Evolutionary conservation across 2,888 invertebrate species (phyloP).

Genomic region (Hylaea fasciaria): DNA sequence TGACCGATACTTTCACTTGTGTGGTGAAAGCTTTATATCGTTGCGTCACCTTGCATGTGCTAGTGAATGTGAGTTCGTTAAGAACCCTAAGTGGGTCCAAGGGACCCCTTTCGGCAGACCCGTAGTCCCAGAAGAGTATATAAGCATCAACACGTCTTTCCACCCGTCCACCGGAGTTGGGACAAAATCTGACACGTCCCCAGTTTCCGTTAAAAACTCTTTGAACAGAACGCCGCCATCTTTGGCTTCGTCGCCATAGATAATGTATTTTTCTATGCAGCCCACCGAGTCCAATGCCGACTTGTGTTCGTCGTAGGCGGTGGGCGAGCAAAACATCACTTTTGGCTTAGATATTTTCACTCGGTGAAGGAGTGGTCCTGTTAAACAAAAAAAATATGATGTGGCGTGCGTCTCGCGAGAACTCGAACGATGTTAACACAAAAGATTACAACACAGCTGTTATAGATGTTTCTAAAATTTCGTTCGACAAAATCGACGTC

Average conservation of each 20-base stretch:
- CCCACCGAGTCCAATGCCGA: conserved; percentile 22
- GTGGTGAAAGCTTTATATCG: too few relatives aligned
- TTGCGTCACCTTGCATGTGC: conserved; percentile 23
- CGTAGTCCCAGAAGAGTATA: conserved; percentile 55
- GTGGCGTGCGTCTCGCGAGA: too few relatives aligned
- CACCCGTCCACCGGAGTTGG: conserved; percentile 46
- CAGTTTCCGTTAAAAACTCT: conserved; percentile 41
- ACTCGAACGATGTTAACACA: neutral
- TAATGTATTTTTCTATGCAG: conserved; percentile 38
- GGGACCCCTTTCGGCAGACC: conserved; percentile 54
- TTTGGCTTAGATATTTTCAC: conserved; percentile 46
- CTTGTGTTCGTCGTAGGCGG: conserved; percentile 39
- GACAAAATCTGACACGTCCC: conserved; percentile 38
- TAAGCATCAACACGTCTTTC: conserved; percentile 42
- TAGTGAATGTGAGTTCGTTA: conserved; percentile 21
- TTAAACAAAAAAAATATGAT: too few relatives aligned
- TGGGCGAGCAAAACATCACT: conserved; percentile 48
- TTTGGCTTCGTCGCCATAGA: conserved; percentile 38
- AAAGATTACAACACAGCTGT: too few relatives aligned
- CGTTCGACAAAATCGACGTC: too few relatives aligned
- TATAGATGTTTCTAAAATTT: too few relatives aligned
- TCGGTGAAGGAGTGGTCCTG: conserved; percentile 46
- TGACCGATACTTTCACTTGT: too few relatives aligned
- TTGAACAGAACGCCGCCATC: conserved; percentile 34
- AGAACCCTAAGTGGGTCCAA: conserved; percentile 45